Base-by-base conservation (phyloP, 2,888 invertebrate species). In the Archips crataeganus region DNA sequence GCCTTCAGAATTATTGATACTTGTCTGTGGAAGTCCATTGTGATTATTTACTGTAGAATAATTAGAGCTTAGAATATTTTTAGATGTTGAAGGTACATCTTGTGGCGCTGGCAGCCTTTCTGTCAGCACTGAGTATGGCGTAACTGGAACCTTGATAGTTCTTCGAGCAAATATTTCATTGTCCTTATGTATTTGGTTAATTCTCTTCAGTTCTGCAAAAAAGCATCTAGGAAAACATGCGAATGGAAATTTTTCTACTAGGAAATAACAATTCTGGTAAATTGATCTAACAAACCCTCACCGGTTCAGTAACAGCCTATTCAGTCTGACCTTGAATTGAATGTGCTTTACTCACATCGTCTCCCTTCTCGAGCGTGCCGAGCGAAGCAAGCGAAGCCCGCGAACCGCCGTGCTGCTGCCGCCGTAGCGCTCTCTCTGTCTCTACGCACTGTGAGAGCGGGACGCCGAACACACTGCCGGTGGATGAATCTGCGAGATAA, bases 131-230 rank as follows among this genome's bases (percentile, higher is more conserved):
- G 97, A 96, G 85, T 96, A 97, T 63, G 97, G 96, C 66, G 96
- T 96, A 4, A 97, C 95, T 15, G 98, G 98, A 59, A 98, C 97
- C 93, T 98, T 98, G 51, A 98, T 95, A 42, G 95, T 95, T 78
- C 96, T 95, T 79, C 96, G 95, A 15, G 98, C 98, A 93, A 96
- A 97, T 86, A 98, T 98, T 92, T 98, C 98, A 91, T 98, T 98
- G 81, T 98, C 98, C 84, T 97, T 97, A 80, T 98, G 97, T 80
- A 98, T 97, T 81, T 97, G 97, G 87, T 98, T 98, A 23, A 98
- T 95, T 78, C 98, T 95, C 86, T 98, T 98, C 75, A 98, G 93
- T 85, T 98, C 98, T 69, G 97, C n/a, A n/a, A n/a, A n/a, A n/a
- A n/a, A n/a, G n/a, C n/a, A n/a, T n/a, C n/a, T n/a, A n/a, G n/a